Conservation (phyloP, 2,113 vertebrate species). For the Cyanoramphus novaezelandiae region DNA sequence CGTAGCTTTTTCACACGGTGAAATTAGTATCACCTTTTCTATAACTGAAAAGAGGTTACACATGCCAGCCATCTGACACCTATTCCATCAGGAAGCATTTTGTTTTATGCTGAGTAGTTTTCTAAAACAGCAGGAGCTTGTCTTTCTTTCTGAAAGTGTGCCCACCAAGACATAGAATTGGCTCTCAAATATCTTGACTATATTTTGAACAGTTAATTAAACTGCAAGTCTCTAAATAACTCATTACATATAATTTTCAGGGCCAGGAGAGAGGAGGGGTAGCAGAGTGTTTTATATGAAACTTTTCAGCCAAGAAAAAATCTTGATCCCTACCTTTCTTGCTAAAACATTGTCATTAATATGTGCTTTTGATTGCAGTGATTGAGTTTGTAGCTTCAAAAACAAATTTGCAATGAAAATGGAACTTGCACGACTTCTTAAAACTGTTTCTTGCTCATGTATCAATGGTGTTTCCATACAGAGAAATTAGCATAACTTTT, state of each 20-base stretch:
- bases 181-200: background rate
- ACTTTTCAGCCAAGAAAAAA: background rate
- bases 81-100: background rate
- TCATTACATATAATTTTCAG: slow-evolving; percentile 12
- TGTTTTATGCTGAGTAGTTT: background rate
- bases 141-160: background rate
- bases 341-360: background rate
- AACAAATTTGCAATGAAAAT: background rate
- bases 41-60: background rate
- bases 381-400: background rate
- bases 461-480: background rate
- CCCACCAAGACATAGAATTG: background rate
- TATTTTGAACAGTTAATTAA: slow-evolving; percentile 27
- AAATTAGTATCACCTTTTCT: background rate
- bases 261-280: background rate
- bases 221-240: background rate
- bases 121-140: background rate
- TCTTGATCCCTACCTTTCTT: background rate
- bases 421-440: background rate
- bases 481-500: background rate
- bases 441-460: background rate
- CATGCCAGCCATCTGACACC: background rate
- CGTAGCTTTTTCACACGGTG: background rate
- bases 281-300: background rate
- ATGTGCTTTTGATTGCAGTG: background rate